Percentiles rank a stretch among this genome's conserved stretches.
phyloP scores from a whole-genome alignment of 1,140 invertebrate species.

The Calosoma granatense region DNA sequence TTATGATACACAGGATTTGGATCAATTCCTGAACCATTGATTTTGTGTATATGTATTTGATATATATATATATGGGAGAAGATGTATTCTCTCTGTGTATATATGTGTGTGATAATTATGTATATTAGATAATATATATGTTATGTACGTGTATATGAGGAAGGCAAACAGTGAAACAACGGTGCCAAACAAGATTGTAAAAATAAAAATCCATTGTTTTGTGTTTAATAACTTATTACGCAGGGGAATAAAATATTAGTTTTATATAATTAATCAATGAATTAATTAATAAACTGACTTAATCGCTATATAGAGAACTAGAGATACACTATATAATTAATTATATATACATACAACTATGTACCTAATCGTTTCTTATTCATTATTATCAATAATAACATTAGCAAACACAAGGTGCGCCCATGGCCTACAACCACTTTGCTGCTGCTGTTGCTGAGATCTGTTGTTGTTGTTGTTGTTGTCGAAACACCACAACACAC shows the following conservation, averaged over 20 bases:
- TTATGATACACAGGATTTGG: conserved; percentile 34
- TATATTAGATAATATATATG: no score
- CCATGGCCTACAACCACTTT: no score
- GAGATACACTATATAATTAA: no score
- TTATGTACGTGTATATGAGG: not conserved
- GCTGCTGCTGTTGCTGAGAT: not conserved
- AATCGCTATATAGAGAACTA: not conserved
- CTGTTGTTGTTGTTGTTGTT: not conserved
- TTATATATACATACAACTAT: conserved; percentile 2
- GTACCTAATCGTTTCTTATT: not conserved
- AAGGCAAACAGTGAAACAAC: not conserved
- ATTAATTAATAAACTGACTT: conserved; percentile 6
- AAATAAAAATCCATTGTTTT: not conserved
- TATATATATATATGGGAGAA: no score
- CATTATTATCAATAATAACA: not conserved
- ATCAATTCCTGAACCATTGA: conserved; percentile 35
- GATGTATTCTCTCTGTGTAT: no score
- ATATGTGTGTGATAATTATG: no score
- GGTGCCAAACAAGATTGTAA: not conserved
- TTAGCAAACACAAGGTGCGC: not conserved
- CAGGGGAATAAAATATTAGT: not conserved
- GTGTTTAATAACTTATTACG: conserved; percentile 7
- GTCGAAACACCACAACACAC: no score
- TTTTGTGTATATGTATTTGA: conserved; percentile 5
- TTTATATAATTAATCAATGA: not conserved